phyloP scores from a whole-genome alignment of 2,113 vertebrate genomes.

The Progne subis region DNA sequence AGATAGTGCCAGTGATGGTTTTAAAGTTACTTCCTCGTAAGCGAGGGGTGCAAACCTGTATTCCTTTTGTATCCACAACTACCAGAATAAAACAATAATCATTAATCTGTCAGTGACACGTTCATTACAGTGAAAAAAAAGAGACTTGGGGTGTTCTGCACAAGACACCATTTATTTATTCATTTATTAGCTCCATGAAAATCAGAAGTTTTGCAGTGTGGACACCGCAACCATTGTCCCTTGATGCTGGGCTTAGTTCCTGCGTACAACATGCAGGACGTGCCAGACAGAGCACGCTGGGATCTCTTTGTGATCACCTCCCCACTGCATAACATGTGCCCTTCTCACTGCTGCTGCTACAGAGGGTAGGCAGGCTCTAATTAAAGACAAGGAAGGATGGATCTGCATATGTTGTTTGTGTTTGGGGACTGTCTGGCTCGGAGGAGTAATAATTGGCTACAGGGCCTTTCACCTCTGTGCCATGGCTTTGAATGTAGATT shows the following conservation, averaged over 20 bases:
- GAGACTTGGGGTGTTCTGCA: neutral
- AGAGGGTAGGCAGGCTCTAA: conserved; percentile 48
- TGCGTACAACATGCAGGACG: neutral
- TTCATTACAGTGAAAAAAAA: neutral
- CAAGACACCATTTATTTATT: neutral
- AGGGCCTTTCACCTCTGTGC: conserved; percentile 55
- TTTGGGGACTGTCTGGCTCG: conserved; percentile 23
- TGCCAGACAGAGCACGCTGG: neutral
- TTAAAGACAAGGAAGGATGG: conserved; percentile 28
- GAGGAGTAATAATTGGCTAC: conserved; percentile 56
- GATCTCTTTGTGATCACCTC: neutral
- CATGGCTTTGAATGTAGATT: conserved; percentile 56
- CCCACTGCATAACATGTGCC: neutral
- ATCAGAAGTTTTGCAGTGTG: neutral
- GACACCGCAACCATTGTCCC: neutral
- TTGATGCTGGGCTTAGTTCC: neutral
- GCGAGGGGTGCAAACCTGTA: neutral
- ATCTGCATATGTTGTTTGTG: conserved; percentile 44
- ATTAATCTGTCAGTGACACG: rapidly evolving
- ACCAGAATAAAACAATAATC: neutral
- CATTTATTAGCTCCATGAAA: neutral
- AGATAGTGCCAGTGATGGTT: neutral
- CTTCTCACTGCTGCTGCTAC: neutral
- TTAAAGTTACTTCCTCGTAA: neutral
- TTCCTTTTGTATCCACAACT: neutral